Evolutionary conservation across 2,797 vertebrate genomes (phyloP).

Genomic region (Vultur gryphus): DNA sequence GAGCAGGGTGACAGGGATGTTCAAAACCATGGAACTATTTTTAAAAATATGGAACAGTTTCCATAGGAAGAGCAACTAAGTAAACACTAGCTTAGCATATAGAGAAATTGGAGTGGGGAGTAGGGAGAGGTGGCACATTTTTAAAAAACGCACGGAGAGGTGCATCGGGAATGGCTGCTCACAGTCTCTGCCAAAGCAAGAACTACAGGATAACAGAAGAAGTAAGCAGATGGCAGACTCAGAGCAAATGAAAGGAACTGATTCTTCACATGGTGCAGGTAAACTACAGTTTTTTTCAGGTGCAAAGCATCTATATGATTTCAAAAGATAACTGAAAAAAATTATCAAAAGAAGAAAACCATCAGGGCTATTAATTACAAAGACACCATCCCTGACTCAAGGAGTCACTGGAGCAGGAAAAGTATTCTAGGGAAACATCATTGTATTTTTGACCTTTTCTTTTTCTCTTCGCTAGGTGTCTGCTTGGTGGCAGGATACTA

Average conservation of each 20-base stretch:
- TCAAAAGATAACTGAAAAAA: not conserved
- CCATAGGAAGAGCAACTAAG: not conserved
- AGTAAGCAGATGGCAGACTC: not conserved
- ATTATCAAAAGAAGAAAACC: rapidly evolving
- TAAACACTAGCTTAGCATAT: not conserved
- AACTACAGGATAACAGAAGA: not conserved
- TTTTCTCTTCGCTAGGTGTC: not conserved
- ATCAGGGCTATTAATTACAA: not conserved
- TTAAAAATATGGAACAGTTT: not conserved
- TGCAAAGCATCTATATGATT: not conserved
- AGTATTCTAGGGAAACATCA: not conserved
- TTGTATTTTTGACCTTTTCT: slow-evolving; percentile 8
- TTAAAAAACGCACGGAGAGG: not conserved
- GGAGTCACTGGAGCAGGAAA: not conserved
- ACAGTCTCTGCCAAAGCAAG: not conserved
- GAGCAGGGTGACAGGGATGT: not conserved
- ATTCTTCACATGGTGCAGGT: not conserved
- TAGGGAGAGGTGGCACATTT: not conserved
- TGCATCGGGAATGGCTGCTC: not conserved
- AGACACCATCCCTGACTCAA: not conserved
- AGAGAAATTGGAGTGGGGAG: not conserved
- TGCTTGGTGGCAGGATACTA: not conserved
- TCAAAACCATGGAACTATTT: not conserved
- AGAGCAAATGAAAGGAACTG: not conserved
- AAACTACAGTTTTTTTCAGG: not conserved